Conservation (phyloP, 2,888 invertebrate genomes). For the Halocaridina rubra region DNA sequence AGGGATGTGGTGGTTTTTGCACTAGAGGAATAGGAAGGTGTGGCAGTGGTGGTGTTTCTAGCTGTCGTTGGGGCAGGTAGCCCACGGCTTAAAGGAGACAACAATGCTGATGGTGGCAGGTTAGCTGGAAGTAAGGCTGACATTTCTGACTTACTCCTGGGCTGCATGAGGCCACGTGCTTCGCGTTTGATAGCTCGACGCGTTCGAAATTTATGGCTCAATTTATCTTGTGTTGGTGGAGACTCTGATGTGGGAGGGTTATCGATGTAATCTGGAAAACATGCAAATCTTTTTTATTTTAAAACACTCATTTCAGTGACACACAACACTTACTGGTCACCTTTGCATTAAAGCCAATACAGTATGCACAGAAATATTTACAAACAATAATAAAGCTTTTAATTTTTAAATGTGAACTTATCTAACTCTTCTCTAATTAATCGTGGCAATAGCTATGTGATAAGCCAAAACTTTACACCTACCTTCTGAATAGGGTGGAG, state of each 20-base stretch:
- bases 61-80: neutral
- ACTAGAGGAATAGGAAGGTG: neutral
- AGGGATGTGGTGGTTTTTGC: neutral
- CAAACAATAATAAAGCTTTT: neutral
- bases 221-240: constrained; percentile 83
- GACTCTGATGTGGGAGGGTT: constrained; percentile 82
- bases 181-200: constrained; percentile 66
- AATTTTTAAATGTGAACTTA: neutral
- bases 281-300: neutral
- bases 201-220: constrained; percentile 72
- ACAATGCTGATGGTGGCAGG: constrained; percentile 12
- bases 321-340: no score
- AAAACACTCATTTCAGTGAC: neutral
- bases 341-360: no score
- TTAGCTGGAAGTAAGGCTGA: constrained; percentile 31
- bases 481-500: constrained; percentile 61
- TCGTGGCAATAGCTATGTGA: no score
- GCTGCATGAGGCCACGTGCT: constrained; percentile 66
- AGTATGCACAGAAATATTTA: no score
- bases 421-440: no score
- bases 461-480: no score
- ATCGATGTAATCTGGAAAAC: constrained; percentile 72
- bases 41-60: constrained; percentile 14
- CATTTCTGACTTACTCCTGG: constrained; percentile 66
- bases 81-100: constrained; percentile 26